Percentiles rank a stretch among this genome's conserved stretches.
These are phyloP conservation scores for Adelges cooleyi DNA, from an alignment of 1,140 invertebrate genomes.

Conservation along the genomic window DNA sequence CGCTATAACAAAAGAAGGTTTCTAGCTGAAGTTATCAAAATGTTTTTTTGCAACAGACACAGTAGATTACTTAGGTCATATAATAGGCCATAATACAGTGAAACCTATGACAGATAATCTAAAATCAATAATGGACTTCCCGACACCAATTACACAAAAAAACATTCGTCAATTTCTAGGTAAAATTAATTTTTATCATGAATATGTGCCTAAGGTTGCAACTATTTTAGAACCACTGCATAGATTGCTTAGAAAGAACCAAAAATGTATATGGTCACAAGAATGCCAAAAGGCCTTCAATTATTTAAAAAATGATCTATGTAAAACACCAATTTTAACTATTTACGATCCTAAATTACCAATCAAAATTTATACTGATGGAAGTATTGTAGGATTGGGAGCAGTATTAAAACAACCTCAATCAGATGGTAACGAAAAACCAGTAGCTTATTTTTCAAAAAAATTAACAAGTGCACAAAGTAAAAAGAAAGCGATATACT, in stretches of 20 bases:
- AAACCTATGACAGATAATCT: conserved; percentile 35
- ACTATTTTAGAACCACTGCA: conserved; percentile 35
- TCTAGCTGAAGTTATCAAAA: conserved; percentile 37
- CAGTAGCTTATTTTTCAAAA: too few species aligned
- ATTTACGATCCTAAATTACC: too few species aligned
- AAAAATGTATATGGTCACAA: conserved; percentile 35
- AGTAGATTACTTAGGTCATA: conserved; percentile 36
- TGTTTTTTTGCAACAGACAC: conserved; percentile 36
- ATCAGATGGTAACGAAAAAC: background rate
- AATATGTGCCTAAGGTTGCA: conserved; percentile 35
- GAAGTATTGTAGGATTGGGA: too few species aligned
- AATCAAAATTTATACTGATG: too few species aligned
- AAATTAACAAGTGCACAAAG: too few species aligned
- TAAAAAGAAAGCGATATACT: too few species aligned
- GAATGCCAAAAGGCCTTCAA: conserved; percentile 36
- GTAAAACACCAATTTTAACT: too few species aligned
- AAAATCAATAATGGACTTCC: conserved; percentile 36
- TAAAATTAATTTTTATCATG: too few species aligned
- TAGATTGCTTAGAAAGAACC: conserved; percentile 35
- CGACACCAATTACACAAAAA: conserved; percentile 31
- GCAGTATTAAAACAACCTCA: background rate
- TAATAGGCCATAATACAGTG: conserved; percentile 36
- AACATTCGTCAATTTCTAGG: conserved; percentile 35
- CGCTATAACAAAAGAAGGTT: conserved; percentile 34
- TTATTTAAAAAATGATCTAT: conserved; percentile 37